A percentile compares a stretch with the other conserved stretches of the same genome.
Evolutionary conservation across 1,140 invertebrate species (phyloP).

Genomic region (Drosophila elegans): DNA sequence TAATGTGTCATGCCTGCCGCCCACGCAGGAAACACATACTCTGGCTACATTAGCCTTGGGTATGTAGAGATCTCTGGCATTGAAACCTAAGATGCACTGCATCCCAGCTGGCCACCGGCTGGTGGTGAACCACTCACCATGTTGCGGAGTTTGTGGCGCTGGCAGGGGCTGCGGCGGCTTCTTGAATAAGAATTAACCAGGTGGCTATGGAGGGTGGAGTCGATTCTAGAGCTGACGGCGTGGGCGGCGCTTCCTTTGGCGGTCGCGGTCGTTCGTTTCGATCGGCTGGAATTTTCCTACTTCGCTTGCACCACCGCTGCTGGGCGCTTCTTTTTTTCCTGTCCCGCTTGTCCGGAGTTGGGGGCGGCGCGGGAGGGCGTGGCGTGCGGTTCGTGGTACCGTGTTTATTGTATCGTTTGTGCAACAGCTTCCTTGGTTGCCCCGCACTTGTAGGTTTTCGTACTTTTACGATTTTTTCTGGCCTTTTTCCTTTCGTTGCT

Average conservation of each 20-base stretch:
- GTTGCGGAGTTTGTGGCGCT: conserved; percentile 49
- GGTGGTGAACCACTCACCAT: conserved; percentile 52
- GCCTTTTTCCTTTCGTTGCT: conserved; percentile 49
- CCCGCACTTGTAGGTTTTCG: conserved; percentile 75
- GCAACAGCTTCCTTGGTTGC: conserved; percentile 56
- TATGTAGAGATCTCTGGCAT: background rate
- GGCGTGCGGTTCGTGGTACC: conserved; percentile 11
- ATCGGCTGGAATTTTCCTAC: conserved; percentile 50
- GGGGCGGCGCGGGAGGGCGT: conserved; percentile 16
- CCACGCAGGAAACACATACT: background rate
- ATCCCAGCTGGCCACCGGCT: background rate
- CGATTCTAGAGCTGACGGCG: conserved; percentile 12
- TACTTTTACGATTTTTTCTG: conserved; percentile 69
- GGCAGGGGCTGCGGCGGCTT: conserved; percentile 26
- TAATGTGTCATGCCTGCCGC: conserved; percentile 10
- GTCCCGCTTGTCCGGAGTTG: conserved; percentile 3
- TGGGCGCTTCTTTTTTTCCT: conserved; percentile 27
- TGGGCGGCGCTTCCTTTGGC: conserved; percentile 70
- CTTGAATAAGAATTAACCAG: conserved; percentile 4
- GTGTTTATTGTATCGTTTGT: conserved; percentile 1
- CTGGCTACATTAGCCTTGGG: background rate
- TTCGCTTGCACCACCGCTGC: conserved; percentile 60
- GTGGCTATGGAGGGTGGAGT: background rate
- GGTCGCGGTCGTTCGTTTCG: conserved; percentile 53
- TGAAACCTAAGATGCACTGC: background rate